Conservation (phyloP, 2,888 invertebrate species). For the Scelioninae gen. 2 region DNA sequence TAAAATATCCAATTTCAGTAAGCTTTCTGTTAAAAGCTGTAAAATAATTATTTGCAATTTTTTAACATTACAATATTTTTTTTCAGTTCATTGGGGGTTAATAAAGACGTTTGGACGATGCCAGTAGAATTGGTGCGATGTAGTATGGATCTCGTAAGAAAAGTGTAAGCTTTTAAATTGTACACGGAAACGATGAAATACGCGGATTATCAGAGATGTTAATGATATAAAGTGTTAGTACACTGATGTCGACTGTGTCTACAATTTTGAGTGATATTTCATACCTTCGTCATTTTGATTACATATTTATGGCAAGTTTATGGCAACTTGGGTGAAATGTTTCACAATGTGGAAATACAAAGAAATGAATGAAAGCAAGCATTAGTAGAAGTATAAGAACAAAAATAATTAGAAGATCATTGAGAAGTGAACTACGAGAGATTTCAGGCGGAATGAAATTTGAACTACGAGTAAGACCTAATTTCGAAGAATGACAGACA, state of each 20-base stretch:
- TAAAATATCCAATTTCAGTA: too few relatives aligned
- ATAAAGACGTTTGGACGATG: constrained; percentile 7
- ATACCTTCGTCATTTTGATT: constrained; percentile 1
- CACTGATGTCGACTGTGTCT: constrained; percentile 1
- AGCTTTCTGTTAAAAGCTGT: too few relatives aligned
- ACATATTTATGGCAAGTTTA: constrained; percentile 12
- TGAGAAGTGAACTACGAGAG: too few relatives aligned
- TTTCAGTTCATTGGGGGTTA: too few relatives aligned
- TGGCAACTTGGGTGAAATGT: constrained; percentile 9
- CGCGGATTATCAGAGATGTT: constrained; percentile 14
- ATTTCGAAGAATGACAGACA: constrained; percentile 2
- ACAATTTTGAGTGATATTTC: neutral
- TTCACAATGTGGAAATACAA: constrained; percentile 5
- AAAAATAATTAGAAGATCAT: too few relatives aligned
- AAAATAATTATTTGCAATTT: too few relatives aligned
- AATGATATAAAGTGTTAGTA: constrained; percentile 34
- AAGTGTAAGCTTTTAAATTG: too few relatives aligned
- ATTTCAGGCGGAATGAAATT: constrained; percentile 8
- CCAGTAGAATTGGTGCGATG: neutral
- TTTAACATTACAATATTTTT: too few relatives aligned
- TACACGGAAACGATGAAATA: constrained; percentile 2
- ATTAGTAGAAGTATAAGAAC: constrained; percentile 25
- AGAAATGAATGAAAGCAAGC: constrained; percentile 20
- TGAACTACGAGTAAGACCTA: neutral
- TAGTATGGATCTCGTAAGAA: too few relatives aligned